Evolutionary conservation across 2,888 invertebrate genomes (phyloP).

Genomic region (Opisthograptis luteolata): DNA sequence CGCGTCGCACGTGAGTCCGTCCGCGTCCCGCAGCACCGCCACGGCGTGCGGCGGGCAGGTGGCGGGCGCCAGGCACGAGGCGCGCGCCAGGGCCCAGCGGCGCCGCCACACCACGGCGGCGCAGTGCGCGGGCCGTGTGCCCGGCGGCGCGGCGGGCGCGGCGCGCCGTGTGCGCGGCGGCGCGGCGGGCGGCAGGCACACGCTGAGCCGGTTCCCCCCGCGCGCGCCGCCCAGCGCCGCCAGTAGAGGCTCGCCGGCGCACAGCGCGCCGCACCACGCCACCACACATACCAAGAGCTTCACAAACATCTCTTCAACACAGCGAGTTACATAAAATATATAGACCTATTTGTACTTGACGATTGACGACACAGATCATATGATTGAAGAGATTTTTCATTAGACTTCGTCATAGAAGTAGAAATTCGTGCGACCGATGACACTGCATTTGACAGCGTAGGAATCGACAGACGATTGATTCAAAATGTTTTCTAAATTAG

Average conservation of each 20-base stretch:
- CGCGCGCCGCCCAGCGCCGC: slow-evolving; percentile 31
- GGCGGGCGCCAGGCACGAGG: slow-evolving; percentile 31
- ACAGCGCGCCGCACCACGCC: background rate
- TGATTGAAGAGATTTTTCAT: too few relatives aligned
- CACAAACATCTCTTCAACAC: too few relatives aligned
- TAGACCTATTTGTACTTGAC: too few relatives aligned
- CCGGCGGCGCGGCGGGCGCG: slow-evolving; percentile 27
- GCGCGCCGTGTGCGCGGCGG: slow-evolving; percentile 30
- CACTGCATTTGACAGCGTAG: too few relatives aligned
- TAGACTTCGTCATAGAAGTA: too few relatives aligned
- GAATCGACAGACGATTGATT: too few relatives aligned
- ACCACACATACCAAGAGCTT: slow-evolving; percentile 11
- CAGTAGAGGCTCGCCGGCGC: slow-evolving; percentile 30
- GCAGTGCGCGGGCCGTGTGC: slow-evolving; percentile 30
- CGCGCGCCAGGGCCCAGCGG: slow-evolving; percentile 43
- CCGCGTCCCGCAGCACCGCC: slow-evolving; percentile 23
- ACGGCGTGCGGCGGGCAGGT: background rate
- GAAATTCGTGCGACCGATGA: too few relatives aligned
- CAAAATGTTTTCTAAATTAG: too few relatives aligned
- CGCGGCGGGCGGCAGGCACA: slow-evolving; percentile 31
- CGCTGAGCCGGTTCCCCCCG: slow-evolving; percentile 28
- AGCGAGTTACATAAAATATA: too few relatives aligned
- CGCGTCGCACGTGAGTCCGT: slow-evolving; percentile 26
- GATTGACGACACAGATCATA: too few relatives aligned
- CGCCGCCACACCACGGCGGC: slow-evolving; percentile 43